A percentile compares a stretch with the other conserved stretches of the same genome.
Evolutionary conservation across 2,888 invertebrate species (phyloP).

Genomic region (Cosmopolites sordidus): DNA sequence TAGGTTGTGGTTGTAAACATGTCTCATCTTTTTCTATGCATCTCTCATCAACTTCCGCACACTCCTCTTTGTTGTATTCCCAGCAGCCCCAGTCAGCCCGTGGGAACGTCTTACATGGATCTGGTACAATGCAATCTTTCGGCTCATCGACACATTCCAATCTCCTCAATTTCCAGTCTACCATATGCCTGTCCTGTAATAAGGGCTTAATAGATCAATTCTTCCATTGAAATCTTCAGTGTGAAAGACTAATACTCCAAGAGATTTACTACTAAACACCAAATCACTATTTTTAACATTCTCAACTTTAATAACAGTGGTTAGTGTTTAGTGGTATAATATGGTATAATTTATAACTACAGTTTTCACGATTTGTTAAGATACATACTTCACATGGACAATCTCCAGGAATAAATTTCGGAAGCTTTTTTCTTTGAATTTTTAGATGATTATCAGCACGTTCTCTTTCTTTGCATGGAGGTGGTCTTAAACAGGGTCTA

Average conservation of each 20-base stretch:
- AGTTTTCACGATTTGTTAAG: background rate
- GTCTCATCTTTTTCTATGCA: conserved; percentile 13
- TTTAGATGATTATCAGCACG: conserved; percentile 28
- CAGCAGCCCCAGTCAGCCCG: conserved; percentile 36
- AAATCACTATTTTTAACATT: background rate
- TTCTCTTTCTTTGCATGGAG: conserved; percentile 6
- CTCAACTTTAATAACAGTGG: background rate
- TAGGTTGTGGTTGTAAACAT: conserved; percentile 10
- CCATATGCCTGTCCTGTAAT: conserved; percentile 29
- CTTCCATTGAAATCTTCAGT: too few species aligned
- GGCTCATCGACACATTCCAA: conserved; percentile 28
- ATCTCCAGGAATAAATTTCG: conserved; percentile 28
- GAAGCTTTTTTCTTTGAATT: conserved; percentile 26
- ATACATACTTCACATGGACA: conserved; percentile 32
- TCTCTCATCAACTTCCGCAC: conserved; percentile 18
- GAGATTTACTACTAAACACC: background rate
- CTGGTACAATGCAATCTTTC: conserved; percentile 22
- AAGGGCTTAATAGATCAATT: too few species aligned
- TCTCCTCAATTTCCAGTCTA: conserved; percentile 29
- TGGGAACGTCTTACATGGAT: conserved; percentile 22
- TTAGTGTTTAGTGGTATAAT: background rate
- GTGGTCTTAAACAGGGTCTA: conserved; percentile 18
- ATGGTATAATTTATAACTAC: background rate
- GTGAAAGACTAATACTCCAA: background rate
- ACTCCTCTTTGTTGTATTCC: conserved; percentile 28